Percentiles rank a stretch among this genome's conserved stretches.
phyloP scores from a whole-genome alignment of 1,140 invertebrate genomes.

The Ceratina australensis region DNA sequence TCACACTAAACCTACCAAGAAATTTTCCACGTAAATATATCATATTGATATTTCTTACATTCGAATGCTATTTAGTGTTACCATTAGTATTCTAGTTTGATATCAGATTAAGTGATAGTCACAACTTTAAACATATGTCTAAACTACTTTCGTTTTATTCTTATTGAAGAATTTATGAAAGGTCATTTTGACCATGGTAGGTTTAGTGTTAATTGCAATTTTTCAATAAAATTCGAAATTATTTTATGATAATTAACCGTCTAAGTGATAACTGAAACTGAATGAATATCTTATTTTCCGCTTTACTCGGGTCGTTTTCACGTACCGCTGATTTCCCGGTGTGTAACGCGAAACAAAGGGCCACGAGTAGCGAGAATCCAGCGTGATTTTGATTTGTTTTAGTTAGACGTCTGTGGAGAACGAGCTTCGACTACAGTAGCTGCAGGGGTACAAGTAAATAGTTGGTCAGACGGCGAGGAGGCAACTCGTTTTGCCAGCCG shows the following conservation, averaged over 20 bases:
- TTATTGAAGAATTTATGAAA: too few species aligned
- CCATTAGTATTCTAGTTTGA: too few species aligned
- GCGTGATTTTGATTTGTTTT: slow-evolving; percentile 41
- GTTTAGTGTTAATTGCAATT: too few species aligned
- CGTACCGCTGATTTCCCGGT: slow-evolving; percentile 4
- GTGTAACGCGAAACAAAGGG: slow-evolving; percentile 19
- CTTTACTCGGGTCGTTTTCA: background rate
- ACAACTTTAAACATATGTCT: too few species aligned
- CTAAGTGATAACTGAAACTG: too few species aligned
- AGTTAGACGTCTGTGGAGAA: background rate
- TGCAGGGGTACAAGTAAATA: slow-evolving; percentile 26
- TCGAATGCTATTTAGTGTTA: too few species aligned
- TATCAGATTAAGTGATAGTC: too few species aligned
- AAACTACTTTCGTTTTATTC: too few species aligned
- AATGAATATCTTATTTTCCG: background rate
- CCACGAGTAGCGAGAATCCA: slow-evolving; percentile 8
- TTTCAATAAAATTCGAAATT: background rate
- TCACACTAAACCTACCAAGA: too few species aligned
- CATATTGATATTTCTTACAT: too few species aligned
- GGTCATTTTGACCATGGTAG: too few species aligned
- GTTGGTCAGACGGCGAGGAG: slow-evolving; percentile 29
- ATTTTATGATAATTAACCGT: background rate
- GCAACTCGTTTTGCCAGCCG: slow-evolving; percentile 14
- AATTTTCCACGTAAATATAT: too few species aligned
- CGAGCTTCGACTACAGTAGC: background rate